These are phyloP conservation scores for Mustela erminea DNA, from an alignment of 2,797 vertebrate genomes.

Conservation along the genomic window DNA sequence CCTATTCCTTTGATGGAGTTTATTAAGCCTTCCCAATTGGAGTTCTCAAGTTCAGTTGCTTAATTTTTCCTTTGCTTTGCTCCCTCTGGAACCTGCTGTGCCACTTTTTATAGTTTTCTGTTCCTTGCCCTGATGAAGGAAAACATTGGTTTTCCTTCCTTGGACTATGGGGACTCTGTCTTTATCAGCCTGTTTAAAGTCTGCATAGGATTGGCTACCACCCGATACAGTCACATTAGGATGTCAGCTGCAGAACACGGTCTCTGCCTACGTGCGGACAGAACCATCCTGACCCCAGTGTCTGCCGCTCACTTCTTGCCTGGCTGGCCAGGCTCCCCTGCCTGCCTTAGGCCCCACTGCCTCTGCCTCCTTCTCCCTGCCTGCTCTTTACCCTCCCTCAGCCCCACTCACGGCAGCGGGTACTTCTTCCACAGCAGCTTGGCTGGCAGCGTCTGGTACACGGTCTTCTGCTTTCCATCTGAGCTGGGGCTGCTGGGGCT, in stretches of 20 bases:
- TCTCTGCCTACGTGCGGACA: neutral
- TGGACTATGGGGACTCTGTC: neutral
- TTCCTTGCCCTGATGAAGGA: neutral
- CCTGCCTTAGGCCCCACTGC: neutral
- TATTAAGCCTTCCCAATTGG: neutral
- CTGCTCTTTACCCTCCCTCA: neutral
- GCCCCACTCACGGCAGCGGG: conserved; percentile 90
- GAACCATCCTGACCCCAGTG: no score
- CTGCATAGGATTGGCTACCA: neutral
- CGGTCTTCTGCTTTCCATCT: conserved; percentile 90
- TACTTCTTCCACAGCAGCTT: conserved; percentile 92
- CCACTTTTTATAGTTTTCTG: neutral
- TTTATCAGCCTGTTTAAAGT: neutral
- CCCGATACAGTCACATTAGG: rapidly evolving
- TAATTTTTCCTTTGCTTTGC: neutral
- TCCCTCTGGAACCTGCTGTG: neutral
- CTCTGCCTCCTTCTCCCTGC: neutral
- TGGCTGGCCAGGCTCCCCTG: neutral
- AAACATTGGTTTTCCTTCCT: neutral
- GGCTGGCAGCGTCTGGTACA: conserved; percentile 90
- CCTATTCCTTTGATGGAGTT: neutral
- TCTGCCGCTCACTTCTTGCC: neutral
- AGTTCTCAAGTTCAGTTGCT: neutral
- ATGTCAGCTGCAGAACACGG: no score
- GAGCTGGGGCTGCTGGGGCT: conserved; percentile 85